Evolutionary conservation across 2,113 vertebrate genomes (phyloP).

Genomic region (Microtus ochrogaster): DNA sequence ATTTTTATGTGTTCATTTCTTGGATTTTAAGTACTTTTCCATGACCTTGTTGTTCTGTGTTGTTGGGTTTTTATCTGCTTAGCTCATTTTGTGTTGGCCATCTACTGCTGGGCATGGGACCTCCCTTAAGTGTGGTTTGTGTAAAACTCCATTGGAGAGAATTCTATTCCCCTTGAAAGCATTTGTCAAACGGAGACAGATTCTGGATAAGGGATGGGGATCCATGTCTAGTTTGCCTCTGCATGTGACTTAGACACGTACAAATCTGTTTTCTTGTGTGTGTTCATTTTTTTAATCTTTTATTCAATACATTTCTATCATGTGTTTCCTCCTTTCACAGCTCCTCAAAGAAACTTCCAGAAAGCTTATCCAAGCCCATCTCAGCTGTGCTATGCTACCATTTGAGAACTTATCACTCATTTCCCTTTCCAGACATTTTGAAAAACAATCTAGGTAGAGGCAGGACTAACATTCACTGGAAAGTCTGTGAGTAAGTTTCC

Average conservation of each 20-base stretch:
- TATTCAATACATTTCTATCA: not conserved
- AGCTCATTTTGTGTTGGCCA: too few species aligned
- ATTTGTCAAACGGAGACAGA: not conserved
- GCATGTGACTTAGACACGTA: not conserved
- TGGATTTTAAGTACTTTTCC: not conserved
- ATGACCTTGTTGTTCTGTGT: not conserved
- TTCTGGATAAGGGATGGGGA: not conserved
- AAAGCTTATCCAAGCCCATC: not conserved
- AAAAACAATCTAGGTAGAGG: not conserved
- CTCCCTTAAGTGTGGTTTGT: too few species aligned
- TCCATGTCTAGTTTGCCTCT: too few species aligned
- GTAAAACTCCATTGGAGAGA: not conserved
- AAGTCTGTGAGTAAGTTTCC: not conserved
- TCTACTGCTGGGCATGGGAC: too few species aligned
- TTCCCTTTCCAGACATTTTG: not conserved
- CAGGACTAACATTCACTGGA: not conserved
- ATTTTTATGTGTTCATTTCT: not conserved
- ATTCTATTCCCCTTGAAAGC: not conserved
- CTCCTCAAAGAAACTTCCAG: not conserved
- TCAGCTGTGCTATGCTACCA: not conserved
- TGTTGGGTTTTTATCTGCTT: not conserved
- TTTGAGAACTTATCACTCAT: not conserved
- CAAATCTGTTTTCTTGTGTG: not conserved
- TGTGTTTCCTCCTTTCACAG: not conserved
- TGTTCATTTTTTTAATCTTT: not conserved